Base-by-base conservation (phyloP, 2,113 vertebrate species). In the Girardinichthys multiradiatus region DNA sequence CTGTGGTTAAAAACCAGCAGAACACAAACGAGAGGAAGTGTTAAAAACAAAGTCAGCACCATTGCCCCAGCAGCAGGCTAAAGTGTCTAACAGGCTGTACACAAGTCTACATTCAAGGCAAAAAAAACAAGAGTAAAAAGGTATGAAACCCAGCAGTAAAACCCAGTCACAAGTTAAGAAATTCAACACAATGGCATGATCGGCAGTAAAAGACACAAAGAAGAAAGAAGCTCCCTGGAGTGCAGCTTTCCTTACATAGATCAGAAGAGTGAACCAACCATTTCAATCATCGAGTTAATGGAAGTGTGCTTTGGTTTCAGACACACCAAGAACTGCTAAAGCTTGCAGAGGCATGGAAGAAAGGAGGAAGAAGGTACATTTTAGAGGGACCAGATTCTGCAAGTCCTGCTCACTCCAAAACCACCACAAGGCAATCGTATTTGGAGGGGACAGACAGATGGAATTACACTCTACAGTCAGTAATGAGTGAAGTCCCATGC, bases 381-480 rank as follows among this genome's bases (percentile, higher is more conserved):
- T 95, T 95, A 94, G 89, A 93, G 94, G 93, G 94, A 95, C 92
- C 92, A 81, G 94, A 92, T 90, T 93, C 87, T 94, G 94, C 90
- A 88, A 10, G 95, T 94, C 94, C 79, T 87, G 94, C 94, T 92
- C 95, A 94, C 94, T 93, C 82, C 80, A 87, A 85, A 86, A 94
- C 94, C 90, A 94, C 17, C 95, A 94, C 93, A 77, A 94, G 94
- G 94, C 94, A 93, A 95, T 94, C 91, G 93, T 94, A 93, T 90
- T 94, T 91, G 92, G 90, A 92, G 82, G 94, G 94, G 94, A 80
- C 94, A 95, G 92, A 93, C 91, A 94, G 84, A 94, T 95, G 95
- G 95, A 96, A 94, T 95, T 94, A 92, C 94, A 94, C 95, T 95
- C 95, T 95, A 96, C 94, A 95, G 91, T 95, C 94, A 92, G 94